These are phyloP conservation scores for Azorinus chamasolen DNA, from an alignment of 2,888 invertebrate genomes.

Conservation along the genomic window DNA sequence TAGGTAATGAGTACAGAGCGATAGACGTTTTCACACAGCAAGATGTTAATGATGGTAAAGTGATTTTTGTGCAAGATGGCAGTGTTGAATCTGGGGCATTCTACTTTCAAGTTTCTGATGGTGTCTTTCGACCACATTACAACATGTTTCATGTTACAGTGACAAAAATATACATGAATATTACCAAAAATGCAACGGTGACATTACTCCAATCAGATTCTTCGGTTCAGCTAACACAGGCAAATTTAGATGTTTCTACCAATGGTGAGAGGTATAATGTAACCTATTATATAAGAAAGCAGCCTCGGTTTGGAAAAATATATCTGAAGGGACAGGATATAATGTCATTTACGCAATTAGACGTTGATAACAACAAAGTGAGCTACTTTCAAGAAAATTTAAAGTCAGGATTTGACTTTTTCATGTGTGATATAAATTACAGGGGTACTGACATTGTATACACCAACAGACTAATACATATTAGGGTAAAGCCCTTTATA, in stretches of 20 bases:
- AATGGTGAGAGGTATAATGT: conserved; percentile 92
- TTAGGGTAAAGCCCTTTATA: conserved; percentile 91
- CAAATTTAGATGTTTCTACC: conserved; percentile 93
- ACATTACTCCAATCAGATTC: conserved; percentile 93
- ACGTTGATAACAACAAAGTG: conserved; percentile 93
- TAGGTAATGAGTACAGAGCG: conserved; percentile 91
- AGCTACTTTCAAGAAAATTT: conserved; percentile 98
- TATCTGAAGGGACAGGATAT: conserved; percentile 93
- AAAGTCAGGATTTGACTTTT: conserved; percentile 94
- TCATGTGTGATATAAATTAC: conserved; percentile 86
- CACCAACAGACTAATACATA: conserved; percentile 85
- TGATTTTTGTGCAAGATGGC: conserved; percentile 85
- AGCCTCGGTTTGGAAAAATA: conserved; percentile 94
- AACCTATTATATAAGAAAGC: conserved; percentile 92
- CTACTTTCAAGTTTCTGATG: conserved; percentile 90
- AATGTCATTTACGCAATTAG: conserved; percentile 92
- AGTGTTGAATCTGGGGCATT: conserved; percentile 81
- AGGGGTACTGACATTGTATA: conserved; percentile 56
- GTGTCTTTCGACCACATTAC: conserved; percentile 93
- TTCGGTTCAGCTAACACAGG: conserved; percentile 91
- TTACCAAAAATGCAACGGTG: conserved; percentile 86
- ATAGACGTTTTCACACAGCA: conserved; percentile 95
- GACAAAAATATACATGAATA: conserved; percentile 91
- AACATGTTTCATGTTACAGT: conserved; percentile 93
- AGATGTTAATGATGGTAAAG: conserved; percentile 91